Base-by-base conservation (phyloP, 2,888 invertebrate genomes). In the Epirrhoe tristata region DNA sequence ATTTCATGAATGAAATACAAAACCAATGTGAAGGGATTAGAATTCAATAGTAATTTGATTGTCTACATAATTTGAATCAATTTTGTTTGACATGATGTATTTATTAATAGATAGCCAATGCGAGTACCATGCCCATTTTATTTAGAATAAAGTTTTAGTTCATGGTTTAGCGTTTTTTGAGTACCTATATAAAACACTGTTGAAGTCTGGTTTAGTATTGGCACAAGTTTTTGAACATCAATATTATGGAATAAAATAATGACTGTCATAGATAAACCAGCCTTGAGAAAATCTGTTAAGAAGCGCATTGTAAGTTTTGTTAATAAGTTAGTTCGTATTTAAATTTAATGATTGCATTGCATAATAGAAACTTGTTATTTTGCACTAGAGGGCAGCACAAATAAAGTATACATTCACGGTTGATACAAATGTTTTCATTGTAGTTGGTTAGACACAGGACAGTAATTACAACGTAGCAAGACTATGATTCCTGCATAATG, bases 361-460 rank as follows among this genome's bases (percentile, higher is more conserved):
- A 46, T 53, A 54, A 48, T 57, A 58, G 10, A 48, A 55, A 52
- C 58, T 58, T 57, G 53, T 60, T 67, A 63, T 57, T 63, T 58
- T 34, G 68, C 70, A 63, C 54, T 58, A 71, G 54, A 71, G 53
- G 66, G 66, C 67, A 72, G 75, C 75, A 76, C 73, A 73, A 74
- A 70, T 64, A 55, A 67, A 66, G 69, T 67, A 69, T 59, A 63
- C 69, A 63, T 69, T 66, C 67, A 71, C 61, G 65, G 61, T 66
- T 73, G 60, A 66, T 66, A 63, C 43, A 67, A 64, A 69, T 70
- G 43, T 70, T 69, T 70, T 71, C 61, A 69, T 69, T 69, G 51
- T 64, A 63, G 66, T 68, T 65, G 53, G 50, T 64, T 63, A 66
- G 52, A 60, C 57, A 63, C 56, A 59, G 60, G 61, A 52, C 58